phyloP scores from a whole-genome alignment of 2,888 invertebrate species.

The Dorcus hopei region DNA sequence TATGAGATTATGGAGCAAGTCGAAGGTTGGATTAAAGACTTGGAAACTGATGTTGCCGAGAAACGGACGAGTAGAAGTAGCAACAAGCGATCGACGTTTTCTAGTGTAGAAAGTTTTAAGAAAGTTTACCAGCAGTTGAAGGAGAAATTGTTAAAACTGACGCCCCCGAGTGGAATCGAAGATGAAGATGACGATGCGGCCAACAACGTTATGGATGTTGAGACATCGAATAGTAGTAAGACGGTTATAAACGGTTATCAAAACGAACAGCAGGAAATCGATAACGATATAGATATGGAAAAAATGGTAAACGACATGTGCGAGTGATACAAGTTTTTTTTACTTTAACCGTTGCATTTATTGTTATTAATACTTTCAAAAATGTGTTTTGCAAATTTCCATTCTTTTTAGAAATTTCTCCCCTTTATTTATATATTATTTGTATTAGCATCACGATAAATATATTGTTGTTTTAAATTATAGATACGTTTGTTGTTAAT shows the following conservation, averaged over 20 bases:
- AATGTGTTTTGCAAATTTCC: constrained; percentile 23
- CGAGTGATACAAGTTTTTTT: constrained; percentile 48
- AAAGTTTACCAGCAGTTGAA: constrained; percentile 61
- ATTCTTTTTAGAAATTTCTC: constrained; percentile 23
- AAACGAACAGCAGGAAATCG: constrained; percentile 48
- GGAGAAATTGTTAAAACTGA: constrained; percentile 81
- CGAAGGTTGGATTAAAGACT: constrained; percentile 85
- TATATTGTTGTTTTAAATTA: constrained; percentile 12
- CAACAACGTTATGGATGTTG: constrained; percentile 29
- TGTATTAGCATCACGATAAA: constrained; percentile 1
- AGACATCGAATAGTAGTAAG: constrained; percentile 17
- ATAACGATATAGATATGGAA: constrained; percentile 73
- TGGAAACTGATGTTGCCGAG: constrained; percentile 65
- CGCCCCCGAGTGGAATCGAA: constrained; percentile 57
- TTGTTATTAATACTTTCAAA: constrained; percentile 21
- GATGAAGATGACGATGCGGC: constrained; percentile 25
- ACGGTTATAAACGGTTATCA: constrained; percentile 27
- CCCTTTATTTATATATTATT: constrained; percentile 16
- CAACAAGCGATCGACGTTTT: constrained; percentile 43
- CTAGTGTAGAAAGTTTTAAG: constrained; percentile 45
- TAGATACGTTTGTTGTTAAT: constrained; percentile 1
- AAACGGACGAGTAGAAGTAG: constrained; percentile 65
- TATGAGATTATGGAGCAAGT: constrained; percentile 87
- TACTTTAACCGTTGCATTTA: constrained; percentile 19
- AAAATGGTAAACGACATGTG: constrained; percentile 71